A percentile compares a stretch with the other conserved stretches of the same genome.
These are phyloP conservation scores for Heliocidaris erythrogramma DNA, from an alignment of 35 echinoderm and acorn worm genomes.

Conservation along the genomic window DNA sequence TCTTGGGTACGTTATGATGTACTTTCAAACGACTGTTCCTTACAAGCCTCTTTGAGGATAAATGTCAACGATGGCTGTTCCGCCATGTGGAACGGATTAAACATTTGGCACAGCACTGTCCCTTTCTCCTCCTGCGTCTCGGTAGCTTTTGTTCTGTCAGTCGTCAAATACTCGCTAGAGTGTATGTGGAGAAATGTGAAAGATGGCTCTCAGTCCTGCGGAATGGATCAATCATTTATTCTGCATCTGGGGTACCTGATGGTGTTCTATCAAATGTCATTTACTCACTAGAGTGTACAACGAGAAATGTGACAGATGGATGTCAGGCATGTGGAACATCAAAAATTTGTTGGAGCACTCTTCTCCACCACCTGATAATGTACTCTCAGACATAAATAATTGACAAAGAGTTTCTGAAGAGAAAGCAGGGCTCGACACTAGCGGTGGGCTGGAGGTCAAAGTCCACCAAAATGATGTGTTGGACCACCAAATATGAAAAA, in stretches of 20 bases:
- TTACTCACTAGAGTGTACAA: no score
- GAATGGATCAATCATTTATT: conserved; percentile 84
- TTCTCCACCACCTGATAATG: conserved; percentile 74
- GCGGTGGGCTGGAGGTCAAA: no score
- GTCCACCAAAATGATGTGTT: no score
- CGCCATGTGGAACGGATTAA: conserved; percentile 90
- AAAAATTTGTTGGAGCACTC: conserved; percentile 70
- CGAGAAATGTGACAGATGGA: no score
- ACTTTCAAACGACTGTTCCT: neutral
- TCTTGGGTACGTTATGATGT: conserved; percentile 87
- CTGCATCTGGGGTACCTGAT: conserved; percentile 44
- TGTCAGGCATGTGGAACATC: conserved; percentile 80
- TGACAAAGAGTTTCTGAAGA: no score
- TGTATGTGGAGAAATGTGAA: neutral
- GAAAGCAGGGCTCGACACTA: no score
- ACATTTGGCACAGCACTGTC: conserved; percentile 69
- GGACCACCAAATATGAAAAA: no score
- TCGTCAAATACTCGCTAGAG: neutral
- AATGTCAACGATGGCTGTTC: conserved; percentile 20
- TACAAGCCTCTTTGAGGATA: no score
- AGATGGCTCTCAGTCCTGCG: conserved; percentile 60
- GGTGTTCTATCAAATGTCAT: no score
- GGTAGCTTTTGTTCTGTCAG: conserved; percentile 71
- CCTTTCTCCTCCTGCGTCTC: conserved; percentile 85
- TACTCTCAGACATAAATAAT: no score